phyloP scores from a whole-genome alignment of 2,888 invertebrate genomes.

The Portevinia maculata region DNA sequence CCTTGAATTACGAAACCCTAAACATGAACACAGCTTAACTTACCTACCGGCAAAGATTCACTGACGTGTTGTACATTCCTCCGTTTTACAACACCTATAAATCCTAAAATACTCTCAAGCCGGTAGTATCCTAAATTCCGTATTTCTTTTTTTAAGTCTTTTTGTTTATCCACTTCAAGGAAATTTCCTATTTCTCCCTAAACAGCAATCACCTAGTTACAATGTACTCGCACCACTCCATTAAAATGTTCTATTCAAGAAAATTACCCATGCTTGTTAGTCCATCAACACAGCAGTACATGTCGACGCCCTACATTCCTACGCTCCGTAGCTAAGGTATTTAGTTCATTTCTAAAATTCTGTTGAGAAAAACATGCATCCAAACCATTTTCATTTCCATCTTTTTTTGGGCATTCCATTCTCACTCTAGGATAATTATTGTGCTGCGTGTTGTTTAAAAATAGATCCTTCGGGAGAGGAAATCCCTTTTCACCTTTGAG shows the following conservation, averaged over 20 bases:
- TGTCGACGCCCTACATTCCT: constrained; percentile 35
- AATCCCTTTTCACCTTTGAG: constrained; percentile 48
- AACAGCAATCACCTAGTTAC: constrained; percentile 6
- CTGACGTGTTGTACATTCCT: too few relatives aligned
- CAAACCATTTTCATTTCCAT: constrained; percentile 14
- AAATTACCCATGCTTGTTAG: constrained; percentile 32
- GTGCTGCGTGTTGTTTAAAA: constrained; percentile 15
- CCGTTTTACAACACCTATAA: too few relatives aligned
- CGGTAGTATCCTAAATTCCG: neutral
- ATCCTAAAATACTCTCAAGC: neutral
- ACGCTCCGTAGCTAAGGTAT: neutral
- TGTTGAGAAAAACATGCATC: constrained; percentile 10
- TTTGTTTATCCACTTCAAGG: constrained; percentile 7
- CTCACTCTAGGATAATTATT: constrained; percentile 20
- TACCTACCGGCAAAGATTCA: too few relatives aligned
- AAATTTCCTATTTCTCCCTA: neutral
- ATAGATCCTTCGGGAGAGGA: constrained; percentile 49
- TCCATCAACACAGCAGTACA: constrained; percentile 32
- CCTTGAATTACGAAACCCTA: too few relatives aligned
- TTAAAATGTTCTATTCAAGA: constrained; percentile 38
- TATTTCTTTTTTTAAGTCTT: neutral
- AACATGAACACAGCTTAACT: too few relatives aligned
- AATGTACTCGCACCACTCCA: constrained; percentile 1
- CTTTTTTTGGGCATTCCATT: constrained; percentile 10
- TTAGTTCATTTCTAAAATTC: constrained; percentile 21